Conservation (phyloP, 2,888 invertebrate genomes). For the Craniophora ligustri region DNA sequence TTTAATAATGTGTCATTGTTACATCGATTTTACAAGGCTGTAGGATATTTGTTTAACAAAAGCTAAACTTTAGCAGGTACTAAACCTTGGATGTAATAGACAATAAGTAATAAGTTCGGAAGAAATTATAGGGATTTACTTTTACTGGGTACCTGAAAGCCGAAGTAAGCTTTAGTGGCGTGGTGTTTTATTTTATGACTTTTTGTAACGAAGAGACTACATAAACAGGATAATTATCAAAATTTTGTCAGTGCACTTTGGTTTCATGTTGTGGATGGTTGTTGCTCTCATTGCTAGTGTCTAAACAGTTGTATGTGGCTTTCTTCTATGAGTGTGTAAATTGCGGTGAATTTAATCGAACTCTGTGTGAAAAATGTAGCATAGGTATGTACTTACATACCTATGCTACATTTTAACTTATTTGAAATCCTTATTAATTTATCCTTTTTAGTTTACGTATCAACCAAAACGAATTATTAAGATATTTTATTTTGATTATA, state of each 20-base stretch:
- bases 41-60: slow-evolving; percentile 9
- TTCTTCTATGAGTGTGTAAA: not conserved
- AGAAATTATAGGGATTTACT: slow-evolving; percentile 52
- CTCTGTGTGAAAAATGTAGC: no score
- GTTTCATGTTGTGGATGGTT: slow-evolving; percentile 37
- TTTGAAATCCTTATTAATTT: no score
- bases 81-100: slow-evolving; percentile 17
- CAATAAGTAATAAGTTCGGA: slow-evolving; percentile 32
- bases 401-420: no score
- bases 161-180: slow-evolving; percentile 35
- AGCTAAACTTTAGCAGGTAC: slow-evolving; percentile 25
- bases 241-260: slow-evolving; percentile 42
- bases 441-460: no score
- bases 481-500: no score
- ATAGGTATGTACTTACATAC: no score
- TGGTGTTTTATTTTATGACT: slow-evolving; percentile 60
- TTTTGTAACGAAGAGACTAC: slow-evolving; percentile 35
- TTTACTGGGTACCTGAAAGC: slow-evolving; percentile 54
- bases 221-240: slow-evolving; percentile 40
- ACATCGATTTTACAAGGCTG: slow-evolving; percentile 12
- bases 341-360: slow-evolving; percentile 3
- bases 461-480: no score
- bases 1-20: slow-evolving; percentile 12
- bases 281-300: slow-evolving; percentile 3
- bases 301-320: not conserved